Conservation (phyloP, 2,113 vertebrate genomes). For the Perccottus glenii region DNA sequence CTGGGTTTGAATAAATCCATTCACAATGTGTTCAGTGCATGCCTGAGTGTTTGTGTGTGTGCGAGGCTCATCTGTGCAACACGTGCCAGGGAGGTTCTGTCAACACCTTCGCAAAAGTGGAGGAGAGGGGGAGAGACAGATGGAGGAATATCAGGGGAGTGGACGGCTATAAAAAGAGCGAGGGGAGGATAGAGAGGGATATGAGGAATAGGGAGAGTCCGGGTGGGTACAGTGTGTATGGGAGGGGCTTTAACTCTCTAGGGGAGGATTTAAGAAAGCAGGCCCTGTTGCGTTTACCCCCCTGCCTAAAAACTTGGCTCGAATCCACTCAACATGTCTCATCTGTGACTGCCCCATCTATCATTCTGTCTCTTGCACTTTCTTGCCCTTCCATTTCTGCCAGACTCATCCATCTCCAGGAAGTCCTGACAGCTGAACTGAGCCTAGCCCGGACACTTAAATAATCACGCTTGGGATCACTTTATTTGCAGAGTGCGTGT, state of each 20-base stretch:
- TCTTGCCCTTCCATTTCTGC: background rate
- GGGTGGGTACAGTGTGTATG: constrained; percentile 15
- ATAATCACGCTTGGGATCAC: constrained; percentile 31
- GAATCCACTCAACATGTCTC: constrained; percentile 54
- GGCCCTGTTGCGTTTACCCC: constrained; percentile 48
- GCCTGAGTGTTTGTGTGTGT: constrained; percentile 24
- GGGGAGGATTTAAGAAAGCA: constrained; percentile 49
- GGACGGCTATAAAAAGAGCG: constrained; percentile 55
- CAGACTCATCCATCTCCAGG: constrained; percentile 47
- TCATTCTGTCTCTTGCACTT: constrained; percentile 53
- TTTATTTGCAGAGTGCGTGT: constrained; percentile 25
- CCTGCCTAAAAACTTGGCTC: constrained; percentile 49
- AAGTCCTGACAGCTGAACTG: constrained; percentile 45
- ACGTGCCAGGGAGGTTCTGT: constrained; percentile 71
- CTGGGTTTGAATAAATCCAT: constrained; percentile 46
- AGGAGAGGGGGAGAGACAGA: constrained; percentile 53
- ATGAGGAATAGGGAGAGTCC: constrained; percentile 25
- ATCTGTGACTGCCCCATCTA: constrained; percentile 54
- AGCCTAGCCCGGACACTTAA: constrained; percentile 40
- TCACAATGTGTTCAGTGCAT: constrained; percentile 47
- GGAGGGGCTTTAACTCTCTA: constrained; percentile 23
- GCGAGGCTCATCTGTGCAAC: constrained; percentile 64
- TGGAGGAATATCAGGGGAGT: constrained; percentile 46
- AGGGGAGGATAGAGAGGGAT: constrained; percentile 32
- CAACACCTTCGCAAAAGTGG: constrained; percentile 58